These are phyloP conservation scores for Oreotrochilus melanogaster DNA, from an alignment of 2,113 vertebrate genomes.

Conservation along the genomic window DNA sequence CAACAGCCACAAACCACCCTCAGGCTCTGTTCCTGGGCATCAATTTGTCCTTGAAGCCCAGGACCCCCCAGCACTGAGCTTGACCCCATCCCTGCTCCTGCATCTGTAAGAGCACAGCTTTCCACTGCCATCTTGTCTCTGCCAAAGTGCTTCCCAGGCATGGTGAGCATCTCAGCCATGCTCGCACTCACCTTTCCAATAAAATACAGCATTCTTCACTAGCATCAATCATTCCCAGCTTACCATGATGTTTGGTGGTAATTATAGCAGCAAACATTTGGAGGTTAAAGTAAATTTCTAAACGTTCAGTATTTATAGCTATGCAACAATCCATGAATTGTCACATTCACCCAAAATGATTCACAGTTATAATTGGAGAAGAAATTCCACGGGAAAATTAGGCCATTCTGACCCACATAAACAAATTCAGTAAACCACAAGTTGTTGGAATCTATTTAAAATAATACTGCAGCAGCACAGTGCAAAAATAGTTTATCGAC, in stretches of 20 bases:
- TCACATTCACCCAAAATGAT: neutral
- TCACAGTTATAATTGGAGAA: neutral
- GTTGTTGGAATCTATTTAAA: neutral
- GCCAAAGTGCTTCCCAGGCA: neutral
- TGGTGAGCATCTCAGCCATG: neutral
- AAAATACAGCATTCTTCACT: neutral
- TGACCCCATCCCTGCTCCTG: rapidly evolving
- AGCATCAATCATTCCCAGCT: neutral
- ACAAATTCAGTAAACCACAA: constrained; percentile 3
- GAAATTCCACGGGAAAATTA: neutral
- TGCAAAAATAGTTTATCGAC: neutral
- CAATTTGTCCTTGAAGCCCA: neutral
- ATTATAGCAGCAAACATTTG: neutral
- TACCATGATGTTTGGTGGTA: neutral
- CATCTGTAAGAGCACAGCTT: neutral
- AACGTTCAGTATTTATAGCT: neutral
- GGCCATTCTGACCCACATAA: constrained; percentile 25
- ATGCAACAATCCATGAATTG: neutral
- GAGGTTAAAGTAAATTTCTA: neutral
- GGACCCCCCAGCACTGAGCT: rapidly evolving
- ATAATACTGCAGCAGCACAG: neutral
- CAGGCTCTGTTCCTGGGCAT: neutral
- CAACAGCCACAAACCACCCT: rapidly evolving
- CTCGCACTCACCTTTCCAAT: neutral
- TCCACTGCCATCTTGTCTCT: neutral